phyloP scores from a whole-genome alignment of 35 echinoderm and acorn worm species.

The Diadema setosum region DNA sequence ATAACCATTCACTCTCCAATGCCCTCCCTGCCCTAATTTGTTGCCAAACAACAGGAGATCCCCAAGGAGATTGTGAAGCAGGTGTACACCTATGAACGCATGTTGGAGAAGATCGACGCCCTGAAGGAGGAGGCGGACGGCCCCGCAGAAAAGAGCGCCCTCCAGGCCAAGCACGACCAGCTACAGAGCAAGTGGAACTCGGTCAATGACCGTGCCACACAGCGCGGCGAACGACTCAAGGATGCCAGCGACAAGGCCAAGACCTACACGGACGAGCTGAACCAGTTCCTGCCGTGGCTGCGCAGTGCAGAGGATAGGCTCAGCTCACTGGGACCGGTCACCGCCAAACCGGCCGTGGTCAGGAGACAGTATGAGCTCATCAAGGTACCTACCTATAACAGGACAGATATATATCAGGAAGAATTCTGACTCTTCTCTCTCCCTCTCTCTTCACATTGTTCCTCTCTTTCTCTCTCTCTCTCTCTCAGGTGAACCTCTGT shows the following conservation, averaged over 20 bases:
- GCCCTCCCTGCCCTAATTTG: too few species aligned
- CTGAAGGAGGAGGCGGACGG: conserved; percentile 70
- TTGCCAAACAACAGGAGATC: conserved; percentile 56
- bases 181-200: conserved; percentile 70
- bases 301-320: conserved; percentile 84
- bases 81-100: conserved; percentile 92
- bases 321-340: conserved; percentile 71
- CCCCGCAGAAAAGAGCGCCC: conserved; percentile 68
- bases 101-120: conserved; percentile 76
- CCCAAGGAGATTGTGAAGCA: conserved; percentile 98
- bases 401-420: too few species aligned
- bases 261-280: conserved; percentile 85
- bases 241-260: conserved; percentile 77
- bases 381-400: too few species aligned
- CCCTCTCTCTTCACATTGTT: too few species aligned
- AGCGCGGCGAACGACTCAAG: conserved; percentile 61
- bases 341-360: conserved; percentile 81
- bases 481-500: too few species aligned
- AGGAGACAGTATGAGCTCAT: conserved; percentile 93
- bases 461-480: too few species aligned
- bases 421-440: too few species aligned
- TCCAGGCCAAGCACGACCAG: conserved; percentile 69
- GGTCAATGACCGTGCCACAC: conserved; percentile 44
- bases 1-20: too few species aligned
- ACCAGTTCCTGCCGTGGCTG: conserved; percentile 95